Percentiles rank a stretch among this genome's conserved stretches.
Evolutionary conservation across 2,888 invertebrate species (phyloP).

Genomic region (Drosophila colorata): DNA sequence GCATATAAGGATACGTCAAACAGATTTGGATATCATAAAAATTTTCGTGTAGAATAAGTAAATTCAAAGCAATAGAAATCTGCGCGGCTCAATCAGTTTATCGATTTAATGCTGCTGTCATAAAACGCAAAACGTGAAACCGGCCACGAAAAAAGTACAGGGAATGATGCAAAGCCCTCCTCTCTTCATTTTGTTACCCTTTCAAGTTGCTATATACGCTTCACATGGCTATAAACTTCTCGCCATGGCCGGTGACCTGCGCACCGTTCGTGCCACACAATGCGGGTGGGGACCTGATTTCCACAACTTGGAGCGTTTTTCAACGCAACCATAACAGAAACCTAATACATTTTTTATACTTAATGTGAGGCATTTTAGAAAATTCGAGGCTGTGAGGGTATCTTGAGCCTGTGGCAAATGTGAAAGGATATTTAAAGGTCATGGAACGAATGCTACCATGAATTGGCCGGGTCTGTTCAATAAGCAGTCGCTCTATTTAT

Average conservation of each 20-base stretch:
- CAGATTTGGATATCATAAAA: conserved; percentile 54
- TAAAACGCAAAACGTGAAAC: conserved; percentile 59
- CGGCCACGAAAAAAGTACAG: conserved; percentile 4
- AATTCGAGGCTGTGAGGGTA: conserved; percentile 30
- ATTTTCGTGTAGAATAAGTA: conserved; percentile 46
- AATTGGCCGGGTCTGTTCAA: conserved; percentile 24
- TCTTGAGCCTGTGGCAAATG: conserved; percentile 43
- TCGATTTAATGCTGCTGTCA: conserved; percentile 72
- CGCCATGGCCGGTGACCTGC: conserved; percentile 33
- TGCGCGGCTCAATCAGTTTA: conserved; percentile 70
- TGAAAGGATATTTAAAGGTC: conserved; percentile 78
- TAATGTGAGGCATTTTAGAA: conserved; percentile 68
- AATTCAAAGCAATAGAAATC: conserved; percentile 67
- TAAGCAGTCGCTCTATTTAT: conserved; percentile 44
- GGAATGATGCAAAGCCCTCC: neutral
- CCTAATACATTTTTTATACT: conserved; percentile 75
- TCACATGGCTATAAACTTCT: conserved; percentile 31
- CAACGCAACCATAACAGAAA: conserved; percentile 50
- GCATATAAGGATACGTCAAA: conserved; percentile 38
- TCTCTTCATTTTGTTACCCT: conserved; percentile 24
- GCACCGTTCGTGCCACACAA: conserved; percentile 28
- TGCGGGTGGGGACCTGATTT: conserved; percentile 18
- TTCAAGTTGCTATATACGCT: conserved; percentile 28
- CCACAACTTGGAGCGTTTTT: conserved; percentile 23
- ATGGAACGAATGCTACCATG: conserved; percentile 40